Evolutionary conservation across 2,113 vertebrate species (phyloP), one percentile per base, ranked within the genome.

Genomic region (Protobothrops flavoviridis): DNA sequence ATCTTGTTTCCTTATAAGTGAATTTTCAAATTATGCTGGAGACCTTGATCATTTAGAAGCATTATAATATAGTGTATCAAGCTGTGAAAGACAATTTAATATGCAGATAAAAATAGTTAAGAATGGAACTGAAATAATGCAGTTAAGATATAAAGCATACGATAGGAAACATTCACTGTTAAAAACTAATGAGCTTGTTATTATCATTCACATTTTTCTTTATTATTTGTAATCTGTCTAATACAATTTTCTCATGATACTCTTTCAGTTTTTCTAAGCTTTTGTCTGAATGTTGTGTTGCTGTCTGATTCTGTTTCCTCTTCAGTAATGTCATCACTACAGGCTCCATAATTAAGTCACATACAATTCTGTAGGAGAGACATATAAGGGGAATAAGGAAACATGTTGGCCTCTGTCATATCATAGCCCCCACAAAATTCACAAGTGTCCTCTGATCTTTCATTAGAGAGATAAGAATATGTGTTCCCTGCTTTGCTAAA

Each of bases 181-280:
- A 87, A 87, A 52, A 87, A 53, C 29, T 29, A 17, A 69, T 26
- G 59, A 96, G 89, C 56, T 96, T 92, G 93, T 87, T 90, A 92
- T 94, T 95, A 94, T 92, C 94, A 95, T 94, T 93, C 94, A 94
- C 1, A 0, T 52, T 94, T 95, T 95, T 24, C 29, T 59, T 94
- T 39, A 94, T 0, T 39, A 17, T 88, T 48, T 94, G 94, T 48
- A 91, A 48, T 24, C 95, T 95, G n/a, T 95, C 26, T 94, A 96
- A 93, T 95, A 96, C 57, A 94, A 92, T 95, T 94, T 94, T 94
- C 90, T 90, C 94, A 91, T 53, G 43, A 91, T 11, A 86, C 94
- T 90, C 89, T 95, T 96, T 95, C 95, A 94, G 91, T 95, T 90
- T 91, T 56, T 56, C 52, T 85, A 56, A 91, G 43, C 23, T 85